phyloP scores from a whole-genome alignment of 2,797 vertebrate species.

The Etheostoma perlongum region DNA sequence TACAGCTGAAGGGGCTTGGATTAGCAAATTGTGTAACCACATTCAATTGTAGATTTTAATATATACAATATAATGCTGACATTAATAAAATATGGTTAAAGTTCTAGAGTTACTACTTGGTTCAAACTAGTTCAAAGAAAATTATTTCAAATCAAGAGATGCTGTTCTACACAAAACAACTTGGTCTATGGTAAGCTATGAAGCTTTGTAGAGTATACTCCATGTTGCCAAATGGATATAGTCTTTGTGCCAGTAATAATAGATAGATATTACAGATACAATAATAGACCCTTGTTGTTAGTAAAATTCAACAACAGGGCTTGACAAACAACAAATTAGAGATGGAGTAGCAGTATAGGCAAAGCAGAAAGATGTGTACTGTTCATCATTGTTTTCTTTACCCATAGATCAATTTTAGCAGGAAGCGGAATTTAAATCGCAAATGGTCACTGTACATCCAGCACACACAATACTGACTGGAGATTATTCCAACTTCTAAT shows the following conservation, averaged over 20 bases:
- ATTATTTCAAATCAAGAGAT: neutral
- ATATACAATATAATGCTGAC: conserved; percentile 8
- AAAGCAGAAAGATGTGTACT: neutral
- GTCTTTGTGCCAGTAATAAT: neutral
- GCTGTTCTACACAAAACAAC: neutral
- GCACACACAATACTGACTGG: too few relatives aligned
- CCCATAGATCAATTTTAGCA: neutral
- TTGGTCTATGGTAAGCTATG: neutral
- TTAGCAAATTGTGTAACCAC: conserved; percentile 18
- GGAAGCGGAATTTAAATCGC: neutral
- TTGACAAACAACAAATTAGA: neutral
- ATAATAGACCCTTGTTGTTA: neutral
- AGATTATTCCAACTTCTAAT: neutral
- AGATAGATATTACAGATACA: neutral
- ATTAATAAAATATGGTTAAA: neutral
- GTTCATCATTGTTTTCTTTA: neutral
- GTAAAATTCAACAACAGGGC: neutral
- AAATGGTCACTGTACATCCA: neutral
- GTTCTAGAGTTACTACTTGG: neutral
- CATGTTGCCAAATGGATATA: neutral
- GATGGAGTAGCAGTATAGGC: neutral
- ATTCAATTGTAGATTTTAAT: conserved; percentile 27
- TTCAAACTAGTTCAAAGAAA: neutral
- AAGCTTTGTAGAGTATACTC: too few relatives aligned
- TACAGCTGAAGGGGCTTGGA: conserved; percentile 29